These are phyloP conservation scores for Sphaeramia orbicularis DNA, from an alignment of 2,797 vertebrate species.

Conservation along the genomic window DNA sequence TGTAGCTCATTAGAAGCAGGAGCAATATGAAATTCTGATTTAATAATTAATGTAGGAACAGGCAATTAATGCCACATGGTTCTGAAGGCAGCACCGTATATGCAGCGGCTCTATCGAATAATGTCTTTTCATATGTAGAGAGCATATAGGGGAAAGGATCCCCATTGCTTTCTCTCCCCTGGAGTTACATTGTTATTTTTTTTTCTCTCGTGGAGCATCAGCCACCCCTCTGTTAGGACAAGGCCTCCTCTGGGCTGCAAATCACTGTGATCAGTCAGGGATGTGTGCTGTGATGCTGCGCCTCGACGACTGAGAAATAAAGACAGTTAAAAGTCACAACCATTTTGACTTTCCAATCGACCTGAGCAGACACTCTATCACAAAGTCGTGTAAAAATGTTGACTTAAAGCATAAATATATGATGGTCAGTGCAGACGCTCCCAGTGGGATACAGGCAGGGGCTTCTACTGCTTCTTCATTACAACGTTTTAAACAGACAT, in stretches of 20 bases:
- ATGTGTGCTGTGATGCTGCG: not conserved
- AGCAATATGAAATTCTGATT: constrained; percentile 33
- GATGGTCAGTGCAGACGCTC: not conserved
- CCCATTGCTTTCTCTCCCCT: not conserved
- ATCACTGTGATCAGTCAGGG: constrained; percentile 6
- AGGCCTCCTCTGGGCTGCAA: not conserved
- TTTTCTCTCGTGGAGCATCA: constrained; percentile 3
- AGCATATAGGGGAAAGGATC: not conserved
- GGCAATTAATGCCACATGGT: constrained; percentile 28
- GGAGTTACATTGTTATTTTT: constrained; percentile 4
- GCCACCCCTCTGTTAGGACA: constrained; percentile 1
- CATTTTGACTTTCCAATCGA: not conserved
- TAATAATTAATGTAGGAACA: constrained; percentile 63
- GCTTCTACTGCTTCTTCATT: not conserved
- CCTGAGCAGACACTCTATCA: not conserved
- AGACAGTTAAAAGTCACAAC: not conserved
- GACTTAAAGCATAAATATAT: not conserved
- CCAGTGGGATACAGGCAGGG: not conserved
- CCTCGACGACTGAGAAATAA: not conserved
- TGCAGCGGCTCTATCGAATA: constrained; percentile 13
- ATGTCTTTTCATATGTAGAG: constrained; percentile 3
- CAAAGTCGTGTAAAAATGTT: not conserved
- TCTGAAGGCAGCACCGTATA: constrained; percentile 8
- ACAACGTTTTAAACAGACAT: too few species aligned
- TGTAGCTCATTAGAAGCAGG: constrained; percentile 47